Evolutionary conservation across 2,888 invertebrate species (phyloP).

Genomic region (Corbicula japonica): DNA sequence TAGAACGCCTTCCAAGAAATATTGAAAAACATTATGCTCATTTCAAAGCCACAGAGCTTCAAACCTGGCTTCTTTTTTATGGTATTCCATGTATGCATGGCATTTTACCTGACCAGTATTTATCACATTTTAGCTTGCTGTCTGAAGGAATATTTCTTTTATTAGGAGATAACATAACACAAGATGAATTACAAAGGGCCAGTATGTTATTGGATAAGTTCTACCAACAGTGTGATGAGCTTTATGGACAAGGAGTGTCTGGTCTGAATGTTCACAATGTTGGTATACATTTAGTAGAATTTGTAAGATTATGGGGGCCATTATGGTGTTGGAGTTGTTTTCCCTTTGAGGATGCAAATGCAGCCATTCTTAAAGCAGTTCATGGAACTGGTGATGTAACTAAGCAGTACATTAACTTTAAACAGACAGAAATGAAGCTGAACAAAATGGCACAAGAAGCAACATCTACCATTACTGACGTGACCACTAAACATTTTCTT

Average conservation of each 20-base stretch:
- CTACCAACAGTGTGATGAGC: conserved; percentile 5
- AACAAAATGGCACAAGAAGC: conserved; percentile 6
- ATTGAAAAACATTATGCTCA: conserved; percentile 32
- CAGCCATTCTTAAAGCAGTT: background rate
- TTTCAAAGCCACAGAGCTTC: conserved; percentile 48
- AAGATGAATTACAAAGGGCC: conserved; percentile 14
- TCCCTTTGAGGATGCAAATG: conserved; percentile 8
- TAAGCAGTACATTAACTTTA: too few relatives aligned
- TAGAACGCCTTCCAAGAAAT: conserved; percentile 36
- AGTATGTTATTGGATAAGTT: conserved; percentile 13
- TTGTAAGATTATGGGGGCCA: conserved; percentile 26
- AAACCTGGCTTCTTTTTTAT: conserved; percentile 38
- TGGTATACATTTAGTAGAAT: conserved; percentile 23
- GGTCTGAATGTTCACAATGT: conserved; percentile 42
- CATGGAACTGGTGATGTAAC: conserved; percentile 21
- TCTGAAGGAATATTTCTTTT: conserved; percentile 20
- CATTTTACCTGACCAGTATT: conserved; percentile 13
- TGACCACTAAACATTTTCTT: conserved; percentile 12
- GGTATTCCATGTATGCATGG: conserved; percentile 28
- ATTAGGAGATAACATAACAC: conserved; percentile 10
- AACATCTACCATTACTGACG: conserved; percentile 15
- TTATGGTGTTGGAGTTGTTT: conserved; percentile 4
- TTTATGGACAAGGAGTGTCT: conserved; percentile 24
- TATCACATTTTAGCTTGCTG: conserved; percentile 19
- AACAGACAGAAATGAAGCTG: conserved; percentile 4